These are phyloP conservation scores for Falco berigora DNA, from an alignment of 2,797 vertebrate genomes.

Conservation along the genomic window DNA sequence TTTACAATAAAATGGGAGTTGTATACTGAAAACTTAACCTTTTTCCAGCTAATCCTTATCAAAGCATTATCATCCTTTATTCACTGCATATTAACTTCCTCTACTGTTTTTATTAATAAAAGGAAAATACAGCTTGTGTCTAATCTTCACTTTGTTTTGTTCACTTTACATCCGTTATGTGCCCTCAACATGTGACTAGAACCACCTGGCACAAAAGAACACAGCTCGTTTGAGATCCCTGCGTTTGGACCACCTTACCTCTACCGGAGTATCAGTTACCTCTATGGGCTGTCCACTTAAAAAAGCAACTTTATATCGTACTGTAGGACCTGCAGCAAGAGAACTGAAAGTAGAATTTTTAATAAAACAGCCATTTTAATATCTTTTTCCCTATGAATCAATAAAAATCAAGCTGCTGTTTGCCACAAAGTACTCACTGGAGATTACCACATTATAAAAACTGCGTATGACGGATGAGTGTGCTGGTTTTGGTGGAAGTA, in stretches of 20 bases:
- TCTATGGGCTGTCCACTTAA: background rate
- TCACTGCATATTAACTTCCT: background rate
- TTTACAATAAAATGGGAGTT: background rate
- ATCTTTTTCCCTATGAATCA: background rate
- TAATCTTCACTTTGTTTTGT: background rate
- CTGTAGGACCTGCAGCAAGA: background rate
- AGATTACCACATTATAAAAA: fast-evolving
- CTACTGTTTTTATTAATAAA: background rate
- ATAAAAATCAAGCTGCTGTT: background rate
- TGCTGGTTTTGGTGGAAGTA: background rate
- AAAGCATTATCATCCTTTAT: background rate
- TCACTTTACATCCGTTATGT: background rate
- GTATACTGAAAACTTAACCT: background rate
- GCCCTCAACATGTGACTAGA: background rate
- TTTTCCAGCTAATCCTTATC: background rate
- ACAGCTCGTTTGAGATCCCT: background rate
- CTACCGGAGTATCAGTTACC: background rate
- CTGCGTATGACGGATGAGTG: background rate
- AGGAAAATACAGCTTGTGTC: background rate
- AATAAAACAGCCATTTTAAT: background rate
- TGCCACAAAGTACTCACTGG: background rate
- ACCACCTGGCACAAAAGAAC: background rate
- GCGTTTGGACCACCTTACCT: background rate
- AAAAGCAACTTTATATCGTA: background rate
- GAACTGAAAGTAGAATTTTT: background rate